A percentile compares a stretch with the other conserved stretches of the same genome.
Evolutionary conservation across 2,888 invertebrate species (phyloP).

Genomic region (Aromia moschata): DNA sequence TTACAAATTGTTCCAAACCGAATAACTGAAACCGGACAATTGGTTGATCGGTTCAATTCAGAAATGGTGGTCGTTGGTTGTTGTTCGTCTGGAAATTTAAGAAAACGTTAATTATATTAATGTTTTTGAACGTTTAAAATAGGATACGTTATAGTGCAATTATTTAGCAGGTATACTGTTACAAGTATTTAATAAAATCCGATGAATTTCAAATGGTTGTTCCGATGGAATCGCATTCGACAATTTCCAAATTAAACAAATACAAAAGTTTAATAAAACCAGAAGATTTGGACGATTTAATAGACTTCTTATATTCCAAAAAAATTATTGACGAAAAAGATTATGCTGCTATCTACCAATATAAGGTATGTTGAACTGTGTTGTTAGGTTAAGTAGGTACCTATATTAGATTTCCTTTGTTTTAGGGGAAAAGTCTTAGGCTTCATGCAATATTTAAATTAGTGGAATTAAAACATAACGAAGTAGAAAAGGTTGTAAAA

Average conservation of each 20-base stretch:
- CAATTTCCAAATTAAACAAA: slow-evolving; percentile 35
- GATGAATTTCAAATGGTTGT: slow-evolving; percentile 9
- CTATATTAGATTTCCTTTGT: slow-evolving; percentile 27
- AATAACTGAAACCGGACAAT: too few relatives aligned
- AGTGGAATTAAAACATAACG: slow-evolving; percentile 23
- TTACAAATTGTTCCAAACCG: too few relatives aligned
- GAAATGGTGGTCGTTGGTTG: too few relatives aligned
- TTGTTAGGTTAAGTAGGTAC: slow-evolving; percentile 7
- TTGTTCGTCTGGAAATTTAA: too few relatives aligned
- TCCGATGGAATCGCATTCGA: slow-evolving; percentile 31
- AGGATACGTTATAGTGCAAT: too few relatives aligned
- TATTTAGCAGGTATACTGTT: too few relatives aligned
- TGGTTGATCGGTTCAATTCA: too few relatives aligned
- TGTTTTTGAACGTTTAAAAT: too few relatives aligned
- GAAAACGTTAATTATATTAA: too few relatives aligned
- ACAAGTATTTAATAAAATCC: too few relatives aligned
- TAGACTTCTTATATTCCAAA: slow-evolving; percentile 38
- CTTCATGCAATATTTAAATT: slow-evolving; percentile 34
- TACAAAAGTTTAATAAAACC: slow-evolving; percentile 31
- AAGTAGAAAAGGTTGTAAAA: slow-evolving; percentile 30
- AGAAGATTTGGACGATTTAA: slow-evolving; percentile 35
- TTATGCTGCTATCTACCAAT: slow-evolving; percentile 30
- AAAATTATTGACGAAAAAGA: slow-evolving; percentile 34
- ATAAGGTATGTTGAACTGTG: slow-evolving; percentile 26
- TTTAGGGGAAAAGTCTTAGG: slow-evolving; percentile 27